These are phyloP conservation scores for Chrysopa pallens DNA, from an alignment of 1,140 invertebrate species.

Conservation along the genomic window DNA sequence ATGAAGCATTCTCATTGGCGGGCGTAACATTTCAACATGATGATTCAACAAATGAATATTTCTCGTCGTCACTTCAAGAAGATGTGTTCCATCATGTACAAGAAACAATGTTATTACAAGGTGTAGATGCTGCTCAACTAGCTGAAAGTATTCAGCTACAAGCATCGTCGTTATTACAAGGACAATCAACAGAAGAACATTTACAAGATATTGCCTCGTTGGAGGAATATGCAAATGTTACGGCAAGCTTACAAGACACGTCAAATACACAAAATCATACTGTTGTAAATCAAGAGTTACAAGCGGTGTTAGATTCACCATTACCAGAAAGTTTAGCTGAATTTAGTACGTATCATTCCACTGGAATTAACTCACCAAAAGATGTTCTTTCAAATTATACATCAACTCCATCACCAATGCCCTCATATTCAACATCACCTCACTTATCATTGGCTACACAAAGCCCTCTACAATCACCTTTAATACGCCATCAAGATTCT, in stretches of 20 bases:
- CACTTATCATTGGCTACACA: slow-evolving; percentile 28
- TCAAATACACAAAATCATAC: slow-evolving; percentile 34
- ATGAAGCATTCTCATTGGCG: slow-evolving; percentile 33
- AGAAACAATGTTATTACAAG: slow-evolving; percentile 48
- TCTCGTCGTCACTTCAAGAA: slow-evolving; percentile 51
- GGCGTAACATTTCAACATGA: slow-evolving; percentile 44
- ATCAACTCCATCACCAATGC: slow-evolving; percentile 20
- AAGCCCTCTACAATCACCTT: slow-evolving; percentile 39
- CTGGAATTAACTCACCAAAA: slow-evolving; percentile 14
- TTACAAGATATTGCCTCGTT: slow-evolving; percentile 45
- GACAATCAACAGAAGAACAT: slow-evolving; percentile 36
- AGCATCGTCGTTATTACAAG: slow-evolving; percentile 34
- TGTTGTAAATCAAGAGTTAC: slow-evolving; percentile 43
- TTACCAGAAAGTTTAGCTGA: slow-evolving; percentile 61
- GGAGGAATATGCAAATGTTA: slow-evolving; percentile 39
- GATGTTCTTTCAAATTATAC: slow-evolving; percentile 22
- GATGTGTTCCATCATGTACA: slow-evolving; percentile 60
- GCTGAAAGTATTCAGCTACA: slow-evolving; percentile 28
- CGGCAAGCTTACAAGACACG: slow-evolving; percentile 17
- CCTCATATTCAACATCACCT: slow-evolving; percentile 18
- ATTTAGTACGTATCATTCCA: slow-evolving; percentile 56
- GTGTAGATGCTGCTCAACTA: slow-evolving; percentile 43
- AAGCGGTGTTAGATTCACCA: slow-evolving; percentile 53
- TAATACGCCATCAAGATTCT: slow-evolving; percentile 32
- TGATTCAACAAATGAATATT: slow-evolving; percentile 37